Evolutionary conservation across 2,888 invertebrate species (phyloP).

Genomic region (Disparrhopalites patrizii): DNA sequence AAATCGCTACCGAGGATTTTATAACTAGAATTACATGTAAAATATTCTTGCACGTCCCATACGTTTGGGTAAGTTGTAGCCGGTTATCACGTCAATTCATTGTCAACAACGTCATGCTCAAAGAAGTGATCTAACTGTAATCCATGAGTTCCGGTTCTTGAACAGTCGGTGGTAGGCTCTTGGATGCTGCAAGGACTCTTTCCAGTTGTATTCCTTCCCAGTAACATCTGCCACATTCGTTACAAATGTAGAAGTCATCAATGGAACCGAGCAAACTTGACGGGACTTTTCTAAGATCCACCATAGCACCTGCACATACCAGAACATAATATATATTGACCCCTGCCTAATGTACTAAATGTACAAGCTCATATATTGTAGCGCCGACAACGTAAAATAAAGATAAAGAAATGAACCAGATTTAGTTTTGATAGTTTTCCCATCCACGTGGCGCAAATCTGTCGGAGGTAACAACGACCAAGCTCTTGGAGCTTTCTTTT

Average conservation of each 20-base stretch:
- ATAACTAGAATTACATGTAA: too few relatives aligned
- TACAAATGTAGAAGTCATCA: constrained; percentile 65
- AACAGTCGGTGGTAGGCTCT: too few relatives aligned
- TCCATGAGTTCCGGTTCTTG: too few relatives aligned
- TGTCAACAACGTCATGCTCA: too few relatives aligned
- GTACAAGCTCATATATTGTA: too few relatives aligned
- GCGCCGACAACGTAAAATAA: neutral
- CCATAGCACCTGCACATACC: constrained; percentile 27
- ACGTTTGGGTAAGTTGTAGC: too few relatives aligned
- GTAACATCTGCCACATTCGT: constrained; percentile 68
- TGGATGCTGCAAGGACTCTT: neutral
- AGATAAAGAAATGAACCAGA: neutral
- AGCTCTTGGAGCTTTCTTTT: constrained; percentile 8
- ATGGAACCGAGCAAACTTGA: constrained; percentile 53
- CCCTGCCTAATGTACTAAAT: too few relatives aligned
- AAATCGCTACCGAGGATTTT: too few relatives aligned
- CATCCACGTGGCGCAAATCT: neutral
- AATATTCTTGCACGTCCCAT: too few relatives aligned
- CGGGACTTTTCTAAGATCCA: constrained; percentile 54
- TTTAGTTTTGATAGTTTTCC: constrained; percentile 5
- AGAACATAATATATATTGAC: too few relatives aligned
- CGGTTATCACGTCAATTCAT: too few relatives aligned
- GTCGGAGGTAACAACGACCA: constrained; percentile 12
- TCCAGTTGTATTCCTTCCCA: constrained; percentile 54
- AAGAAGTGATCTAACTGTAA: too few relatives aligned